phyloP scores from a whole-genome alignment of 2,797 vertebrate species.

The Peromyscus nudipes region DNA sequence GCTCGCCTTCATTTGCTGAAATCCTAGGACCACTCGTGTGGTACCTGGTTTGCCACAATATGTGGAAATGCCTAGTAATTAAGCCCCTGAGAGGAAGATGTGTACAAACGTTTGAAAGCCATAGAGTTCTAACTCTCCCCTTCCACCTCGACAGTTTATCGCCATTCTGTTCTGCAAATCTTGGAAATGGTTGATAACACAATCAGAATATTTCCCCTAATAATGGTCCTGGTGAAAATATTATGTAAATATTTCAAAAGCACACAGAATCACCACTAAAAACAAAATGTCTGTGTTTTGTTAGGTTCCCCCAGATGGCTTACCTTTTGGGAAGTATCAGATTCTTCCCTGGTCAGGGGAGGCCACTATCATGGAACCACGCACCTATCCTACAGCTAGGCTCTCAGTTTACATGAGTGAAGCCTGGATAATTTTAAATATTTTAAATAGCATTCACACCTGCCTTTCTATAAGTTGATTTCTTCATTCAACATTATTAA shows the following conservation, averaged over 20 bases:
- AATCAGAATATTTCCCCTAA: neutral
- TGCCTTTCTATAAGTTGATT: neutral
- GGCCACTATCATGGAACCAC: neutral
- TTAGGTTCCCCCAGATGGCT: neutral
- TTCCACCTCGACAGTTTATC: neutral
- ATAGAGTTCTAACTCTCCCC: neutral
- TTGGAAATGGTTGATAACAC: neutral
- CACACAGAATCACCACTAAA: neutral
- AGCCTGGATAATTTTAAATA: neutral
- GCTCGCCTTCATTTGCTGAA: constrained; percentile 69
- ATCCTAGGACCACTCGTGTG: constrained; percentile 47
- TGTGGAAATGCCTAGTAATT: constrained; percentile 51
- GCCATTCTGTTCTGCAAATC: neutral
- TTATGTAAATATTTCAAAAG: constrained; percentile 33
- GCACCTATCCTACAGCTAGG: neutral
- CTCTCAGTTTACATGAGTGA: neutral
- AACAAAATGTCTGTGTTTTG: neutral
- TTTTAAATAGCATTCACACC: neutral
- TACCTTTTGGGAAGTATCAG: constrained; percentile 9
- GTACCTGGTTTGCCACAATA: neutral
- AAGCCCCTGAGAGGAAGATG: neutral
- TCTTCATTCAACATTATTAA: neutral
- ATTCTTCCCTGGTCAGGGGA: neutral
- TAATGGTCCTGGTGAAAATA: neutral
- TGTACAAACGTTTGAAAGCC: neutral